Evolutionary conservation across 2,797 vertebrate species (phyloP).

Genomic region (Sebastes miniatus): DNA sequence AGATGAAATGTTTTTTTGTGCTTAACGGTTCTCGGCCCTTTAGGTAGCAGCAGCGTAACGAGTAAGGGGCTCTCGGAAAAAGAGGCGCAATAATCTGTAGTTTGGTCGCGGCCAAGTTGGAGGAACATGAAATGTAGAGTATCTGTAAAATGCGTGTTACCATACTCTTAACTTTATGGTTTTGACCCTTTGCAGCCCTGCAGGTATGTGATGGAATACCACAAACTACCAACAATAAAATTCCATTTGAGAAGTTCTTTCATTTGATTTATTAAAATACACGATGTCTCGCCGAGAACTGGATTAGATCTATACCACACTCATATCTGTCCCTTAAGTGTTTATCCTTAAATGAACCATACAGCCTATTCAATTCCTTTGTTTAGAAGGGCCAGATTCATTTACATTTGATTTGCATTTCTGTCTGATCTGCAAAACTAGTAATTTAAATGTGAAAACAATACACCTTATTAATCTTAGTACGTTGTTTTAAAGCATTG

Average conservation of each 20-base stretch:
- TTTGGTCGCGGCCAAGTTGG: conserved; percentile 14
- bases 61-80: conserved; percentile 2
- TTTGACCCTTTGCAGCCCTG: conserved; percentile 65
- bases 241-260: conserved; percentile 62
- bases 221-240: conserved; percentile 72
- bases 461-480: too few species aligned
- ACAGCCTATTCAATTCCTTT: too few species aligned
- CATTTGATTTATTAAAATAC: not conserved
- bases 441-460: too few species aligned
- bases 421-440: too few species aligned
- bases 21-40: conserved; percentile 28
- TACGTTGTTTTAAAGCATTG: too few species aligned
- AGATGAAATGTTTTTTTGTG: conserved; percentile 5
- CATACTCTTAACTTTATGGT: conserved; percentile 52
- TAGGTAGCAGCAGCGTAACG: conserved; percentile 27
- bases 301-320: not conserved
- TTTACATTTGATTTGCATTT: too few species aligned
- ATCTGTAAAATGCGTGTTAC: conserved; percentile 46
- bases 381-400: too few species aligned
- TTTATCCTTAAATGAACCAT: too few species aligned
- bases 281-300: not conserved
- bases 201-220: conserved; percentile 64
- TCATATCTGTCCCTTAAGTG: not conserved
- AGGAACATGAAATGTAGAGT: conserved; percentile 48
- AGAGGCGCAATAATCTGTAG: conserved; percentile 21